These are phyloP conservation scores for Crepidodera aurea DNA, from an alignment of 2,888 invertebrate species.

Conservation along the genomic window DNA sequence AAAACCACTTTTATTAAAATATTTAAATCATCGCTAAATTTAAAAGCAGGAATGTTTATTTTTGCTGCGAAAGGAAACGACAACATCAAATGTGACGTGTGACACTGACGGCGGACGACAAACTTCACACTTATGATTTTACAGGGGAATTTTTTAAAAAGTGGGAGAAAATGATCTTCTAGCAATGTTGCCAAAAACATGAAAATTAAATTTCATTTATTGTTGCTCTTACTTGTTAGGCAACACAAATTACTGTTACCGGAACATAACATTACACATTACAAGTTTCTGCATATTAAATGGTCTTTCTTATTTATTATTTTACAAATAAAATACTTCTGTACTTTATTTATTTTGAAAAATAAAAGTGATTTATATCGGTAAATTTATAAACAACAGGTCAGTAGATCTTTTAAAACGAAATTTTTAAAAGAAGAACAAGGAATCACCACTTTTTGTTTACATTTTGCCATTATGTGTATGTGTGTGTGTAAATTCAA, in stretches of 20 bases:
- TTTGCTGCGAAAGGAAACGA: background rate
- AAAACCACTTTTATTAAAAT: slow-evolving; percentile 8
- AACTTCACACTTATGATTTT: background rate
- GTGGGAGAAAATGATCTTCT: background rate
- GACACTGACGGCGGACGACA: slow-evolving; percentile 5
- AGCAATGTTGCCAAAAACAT: background rate
- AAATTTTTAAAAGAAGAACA: too few relatives aligned
- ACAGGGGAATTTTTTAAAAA: background rate
- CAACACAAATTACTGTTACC: background rate
- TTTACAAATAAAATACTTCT: too few relatives aligned
- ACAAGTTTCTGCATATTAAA: too few relatives aligned
- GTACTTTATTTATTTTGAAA: too few relatives aligned
- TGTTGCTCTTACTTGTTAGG: background rate
- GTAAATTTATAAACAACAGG: too few relatives aligned
- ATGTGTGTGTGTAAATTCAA: too few relatives aligned
- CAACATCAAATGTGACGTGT: slow-evolving; percentile 1
- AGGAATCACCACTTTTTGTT: too few relatives aligned
- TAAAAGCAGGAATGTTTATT: slow-evolving; percentile 20
- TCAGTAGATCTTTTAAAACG: too few relatives aligned
- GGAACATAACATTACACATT: too few relatives aligned
- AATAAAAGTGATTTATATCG: too few relatives aligned
- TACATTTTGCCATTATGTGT: too few relatives aligned
- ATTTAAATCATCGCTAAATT: slow-evolving; percentile 19
- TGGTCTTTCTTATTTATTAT: too few relatives aligned
- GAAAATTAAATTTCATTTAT: background rate